A percentile compares a stretch with the other conserved stretches of the same genome.
phyloP scores from a whole-genome alignment of 1,140 invertebrate genomes.

The Procambarus virginalis region DNA sequence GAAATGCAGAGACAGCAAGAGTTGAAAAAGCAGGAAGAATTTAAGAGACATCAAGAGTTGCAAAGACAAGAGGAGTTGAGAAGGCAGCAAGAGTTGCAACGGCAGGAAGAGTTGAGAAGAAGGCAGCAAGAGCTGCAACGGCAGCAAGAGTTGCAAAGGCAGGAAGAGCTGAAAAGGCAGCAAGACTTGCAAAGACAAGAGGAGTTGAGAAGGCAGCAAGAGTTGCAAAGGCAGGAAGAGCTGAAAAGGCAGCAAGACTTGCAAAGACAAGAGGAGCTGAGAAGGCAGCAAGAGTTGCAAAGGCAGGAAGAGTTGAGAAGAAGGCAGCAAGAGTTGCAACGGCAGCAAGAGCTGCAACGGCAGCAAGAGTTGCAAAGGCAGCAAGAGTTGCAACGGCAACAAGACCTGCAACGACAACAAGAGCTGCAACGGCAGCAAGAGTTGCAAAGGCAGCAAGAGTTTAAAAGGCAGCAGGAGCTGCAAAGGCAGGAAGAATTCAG shows the following conservation, averaged over 20 bases:
- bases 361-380: conserved; percentile 30
- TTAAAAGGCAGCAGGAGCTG: conserved; percentile 32
- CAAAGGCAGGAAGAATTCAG: conserved; percentile 25
- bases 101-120: conserved; percentile 26
- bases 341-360: conserved; percentile 32
- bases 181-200: conserved; percentile 10
- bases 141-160: conserved; percentile 10
- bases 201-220: conserved; percentile 16
- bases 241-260: conserved; percentile 5
- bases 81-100: conserved; percentile 9
- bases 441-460: conserved; percentile 18
- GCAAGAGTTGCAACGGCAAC: conserved; percentile 8
- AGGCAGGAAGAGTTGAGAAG: conserved; percentile 2
- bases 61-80: conserved; percentile 5
- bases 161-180: conserved; percentile 16
- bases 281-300: conserved; percentile 26
- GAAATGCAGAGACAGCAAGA: conserved; percentile 43
- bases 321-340: conserved; percentile 18
- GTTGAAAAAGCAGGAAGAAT: conserved; percentile 26
- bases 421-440: conserved; percentile 34
- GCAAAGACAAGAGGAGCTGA: conserved; percentile 8
- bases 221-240: conserved; percentile 19
- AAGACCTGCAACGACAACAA: conserved; percentile 42
- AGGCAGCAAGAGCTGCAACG: conserved; percentile 28
- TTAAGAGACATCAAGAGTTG: conserved; percentile 31